Base-by-base conservation (phyloP, 53 echinoderm and acorn worm genomes). In the Apostichopus leukothele region DNA sequence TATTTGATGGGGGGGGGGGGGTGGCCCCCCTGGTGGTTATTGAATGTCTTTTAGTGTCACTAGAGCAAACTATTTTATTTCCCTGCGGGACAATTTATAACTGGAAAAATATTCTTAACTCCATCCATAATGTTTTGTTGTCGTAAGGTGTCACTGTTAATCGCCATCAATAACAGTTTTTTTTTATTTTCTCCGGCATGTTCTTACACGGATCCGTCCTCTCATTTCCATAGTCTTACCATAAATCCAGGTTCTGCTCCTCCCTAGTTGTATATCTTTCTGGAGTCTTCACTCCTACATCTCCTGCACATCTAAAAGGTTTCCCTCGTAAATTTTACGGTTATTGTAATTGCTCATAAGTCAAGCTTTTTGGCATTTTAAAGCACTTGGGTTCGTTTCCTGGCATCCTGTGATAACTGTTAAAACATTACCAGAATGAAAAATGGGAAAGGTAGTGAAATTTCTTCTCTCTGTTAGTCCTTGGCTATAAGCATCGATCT, bases 291-390 rank as follows among this genome's bases (percentile, higher is more conserved):
- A 16, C 81, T 81, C 54, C 81, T 55, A 55, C 54, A 55, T 77
- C 77, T 23, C 13, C 39, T 57, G 57, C 79, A 20, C 55, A 53
- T 81, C 81, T 81, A 81, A 81, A 81, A 81, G 81, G 81, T 59
- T 81, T 54, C 54, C 55, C 55, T 59, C 81, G 81, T 81, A 81
- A 81, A 81, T 81, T 81, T 81, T 54, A 81, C 59, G 81, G 81
- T 81, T 81, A 81, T 81, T 81, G 81, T 81, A 81, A 81, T 81
- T 81, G 81, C 81, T 81, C 81, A 81, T 81, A 81, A 81, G 81
- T 81, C 81, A 81, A 81, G 55, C 54, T 22, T 54, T 39, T 81
- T 81, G 81, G 60, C 81, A 81, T 81, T 81, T 81, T 81, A 59
- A 52, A 81, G 59, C 57, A 81, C 81, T 81, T 54, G 55, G 20